phyloP scores from a whole-genome alignment of 2,113 vertebrate species.

The Pseudois nayaur region DNA sequence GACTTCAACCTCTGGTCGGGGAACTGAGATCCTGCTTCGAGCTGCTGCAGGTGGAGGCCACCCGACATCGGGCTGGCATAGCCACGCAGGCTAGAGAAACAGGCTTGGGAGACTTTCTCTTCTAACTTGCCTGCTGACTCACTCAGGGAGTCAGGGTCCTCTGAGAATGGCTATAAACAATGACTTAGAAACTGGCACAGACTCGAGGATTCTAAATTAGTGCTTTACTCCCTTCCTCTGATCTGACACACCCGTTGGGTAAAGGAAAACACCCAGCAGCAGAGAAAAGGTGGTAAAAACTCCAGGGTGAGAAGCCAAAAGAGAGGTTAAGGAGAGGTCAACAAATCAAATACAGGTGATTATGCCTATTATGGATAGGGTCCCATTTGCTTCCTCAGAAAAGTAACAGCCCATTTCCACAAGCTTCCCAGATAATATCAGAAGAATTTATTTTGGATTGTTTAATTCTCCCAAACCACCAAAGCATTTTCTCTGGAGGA shows the following conservation, averaged over 20 bases:
- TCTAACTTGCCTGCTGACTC: not conserved
- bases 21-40: not conserved
- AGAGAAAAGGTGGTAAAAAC: not conserved
- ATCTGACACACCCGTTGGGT: not conserved
- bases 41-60: not conserved
- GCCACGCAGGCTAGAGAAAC: not conserved
- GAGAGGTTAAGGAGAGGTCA: not conserved
- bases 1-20: not conserved
- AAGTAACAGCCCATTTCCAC: not conserved
- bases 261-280: not conserved
- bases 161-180: not conserved
- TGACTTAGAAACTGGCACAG: not conserved
- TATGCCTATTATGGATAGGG: not conserved
- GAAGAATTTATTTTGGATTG: not conserved
- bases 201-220: not conserved
- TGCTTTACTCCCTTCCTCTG: not conserved
- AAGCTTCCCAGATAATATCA: not conserved
- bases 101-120: not conserved
- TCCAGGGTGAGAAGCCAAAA: not conserved
- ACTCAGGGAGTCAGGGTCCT: too few relatives aligned
- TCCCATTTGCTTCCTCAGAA: not conserved
- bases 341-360: not conserved
- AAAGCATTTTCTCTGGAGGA: not conserved
- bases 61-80: not conserved
- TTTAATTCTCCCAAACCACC: not conserved